phyloP scores from a whole-genome alignment of 2,888 invertebrate genomes.

The Timandra comae region DNA sequence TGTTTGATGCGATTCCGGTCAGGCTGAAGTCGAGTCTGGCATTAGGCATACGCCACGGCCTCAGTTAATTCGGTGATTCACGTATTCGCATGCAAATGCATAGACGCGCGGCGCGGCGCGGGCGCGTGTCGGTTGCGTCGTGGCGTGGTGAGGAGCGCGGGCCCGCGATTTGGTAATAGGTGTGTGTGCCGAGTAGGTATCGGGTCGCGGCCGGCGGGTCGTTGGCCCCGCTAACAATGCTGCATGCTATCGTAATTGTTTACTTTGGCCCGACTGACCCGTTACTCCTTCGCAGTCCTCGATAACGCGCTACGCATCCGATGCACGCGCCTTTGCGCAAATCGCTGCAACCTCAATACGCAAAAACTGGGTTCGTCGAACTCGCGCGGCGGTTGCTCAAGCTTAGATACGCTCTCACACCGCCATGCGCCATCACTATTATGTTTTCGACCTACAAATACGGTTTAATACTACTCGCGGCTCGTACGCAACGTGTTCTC shows the following conservation, averaged over 20 bases:
- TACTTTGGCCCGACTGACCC: slow-evolving; percentile 55
- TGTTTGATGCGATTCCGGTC: slow-evolving; percentile 15
- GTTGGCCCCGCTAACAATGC: slow-evolving; percentile 49
- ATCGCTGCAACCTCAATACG: slow-evolving; percentile 50
- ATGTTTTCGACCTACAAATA: slow-evolving; percentile 22
- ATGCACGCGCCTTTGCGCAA: slow-evolving; percentile 40
- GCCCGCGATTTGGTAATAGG: slow-evolving; percentile 38
- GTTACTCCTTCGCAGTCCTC: slow-evolving; percentile 23
- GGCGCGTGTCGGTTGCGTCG: slow-evolving; percentile 17
- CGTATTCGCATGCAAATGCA: slow-evolving; percentile 36
- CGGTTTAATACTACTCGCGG: slow-evolving; percentile 3
- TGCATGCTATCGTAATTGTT: slow-evolving; percentile 57
- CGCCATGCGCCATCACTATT: slow-evolving; percentile 5
- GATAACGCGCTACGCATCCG: slow-evolving; percentile 24
- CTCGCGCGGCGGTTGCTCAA: slow-evolving; percentile 18
- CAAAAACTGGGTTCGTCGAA: slow-evolving; percentile 36
- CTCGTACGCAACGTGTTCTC: slow-evolving; percentile 13
- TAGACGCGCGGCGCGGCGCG: slow-evolving; percentile 16
- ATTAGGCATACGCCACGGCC: slow-evolving; percentile 4
- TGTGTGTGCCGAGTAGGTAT: slow-evolving; percentile 9
- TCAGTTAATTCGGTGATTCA: slow-evolving; percentile 21
- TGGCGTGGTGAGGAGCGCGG: slow-evolving; percentile 28
- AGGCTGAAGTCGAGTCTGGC: slow-evolving; percentile 5
- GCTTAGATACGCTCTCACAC: slow-evolving; percentile 23
- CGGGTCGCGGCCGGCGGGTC: slow-evolving; percentile 33